These are phyloP conservation scores for Adela reaumurella DNA, from an alignment of 2,888 invertebrate species.

Conservation along the genomic window DNA sequence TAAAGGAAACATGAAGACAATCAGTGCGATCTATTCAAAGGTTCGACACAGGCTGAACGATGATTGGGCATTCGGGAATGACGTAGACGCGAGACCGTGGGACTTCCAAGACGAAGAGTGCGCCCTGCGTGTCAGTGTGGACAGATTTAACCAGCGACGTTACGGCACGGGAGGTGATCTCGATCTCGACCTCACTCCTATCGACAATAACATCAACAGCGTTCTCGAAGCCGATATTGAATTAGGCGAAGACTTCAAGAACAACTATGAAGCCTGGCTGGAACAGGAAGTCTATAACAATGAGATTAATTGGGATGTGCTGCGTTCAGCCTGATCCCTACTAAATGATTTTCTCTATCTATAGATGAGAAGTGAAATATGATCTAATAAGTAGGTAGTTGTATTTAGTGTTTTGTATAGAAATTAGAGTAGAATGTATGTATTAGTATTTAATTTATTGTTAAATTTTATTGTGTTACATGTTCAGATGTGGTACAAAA, in stretches of 20 bases:
- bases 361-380: not conserved
- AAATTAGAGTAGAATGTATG: no score
- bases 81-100: constrained; percentile 96
- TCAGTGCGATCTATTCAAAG: constrained; percentile 98
- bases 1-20: constrained; percentile 98
- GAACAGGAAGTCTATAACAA: constrained; percentile 94
- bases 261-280: constrained; percentile 92
- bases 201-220: constrained; percentile 80
- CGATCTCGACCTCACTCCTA: constrained; percentile 60
- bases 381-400: constrained; percentile 2
- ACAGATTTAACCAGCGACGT: constrained; percentile 91
- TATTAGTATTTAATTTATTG: no score
- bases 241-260: constrained; percentile 88
- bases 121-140: constrained; percentile 87
- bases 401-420: no score
- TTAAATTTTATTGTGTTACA: no score
- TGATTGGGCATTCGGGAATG: constrained; percentile 99
- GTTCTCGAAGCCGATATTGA: constrained; percentile 76
- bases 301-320: constrained; percentile 73
- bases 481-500: no score
- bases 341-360: constrained; percentile 9
- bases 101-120: constrained; percentile 98
- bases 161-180: constrained; percentile 61
- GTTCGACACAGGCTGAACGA: constrained; percentile 94
- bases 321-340: constrained; percentile 16